Percentiles rank a stretch among this genome's conserved stretches.
Evolutionary conservation across 2,888 invertebrate genomes (phyloP).

Genomic region (Tiliacea citrago): DNA sequence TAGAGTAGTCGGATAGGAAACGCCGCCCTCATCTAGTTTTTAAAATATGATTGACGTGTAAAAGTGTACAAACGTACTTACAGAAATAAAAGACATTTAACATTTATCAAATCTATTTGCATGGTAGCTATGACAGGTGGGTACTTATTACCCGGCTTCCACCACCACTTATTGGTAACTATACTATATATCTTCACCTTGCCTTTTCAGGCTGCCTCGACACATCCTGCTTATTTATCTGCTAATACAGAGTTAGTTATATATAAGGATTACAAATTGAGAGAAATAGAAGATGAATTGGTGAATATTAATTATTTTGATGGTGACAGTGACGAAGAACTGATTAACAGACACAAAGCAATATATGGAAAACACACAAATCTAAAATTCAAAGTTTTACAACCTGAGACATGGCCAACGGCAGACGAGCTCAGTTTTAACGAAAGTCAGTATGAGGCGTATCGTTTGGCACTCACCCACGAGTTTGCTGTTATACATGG

Average conservation of each 20-base stretch:
- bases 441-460: conserved; percentile 92
- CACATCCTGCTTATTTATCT: conserved; percentile 72
- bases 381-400: conserved; percentile 71
- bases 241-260: conserved; percentile 59
- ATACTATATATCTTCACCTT: neutral
- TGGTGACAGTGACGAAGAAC: neutral
- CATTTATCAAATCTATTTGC: no score
- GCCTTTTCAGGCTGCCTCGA: conserved; percentile 72
- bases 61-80: no score
- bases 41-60: no score
- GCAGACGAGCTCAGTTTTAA: conserved; percentile 89
- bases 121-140: neutral
- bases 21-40: no score
- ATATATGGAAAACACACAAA: neutral
- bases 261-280: conserved; percentile 14
- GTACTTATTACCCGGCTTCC: neutral
- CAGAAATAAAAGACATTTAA: no score
- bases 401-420: conserved; percentile 86
- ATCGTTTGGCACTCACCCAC: conserved; percentile 92
- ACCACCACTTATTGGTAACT: neutral
- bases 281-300: neutral
- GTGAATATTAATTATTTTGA: neutral
- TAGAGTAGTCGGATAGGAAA: no score
- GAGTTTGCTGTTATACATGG: conserved; percentile 95
- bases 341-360: neutral